phyloP scores from a whole-genome alignment of 2,797 vertebrate species.

The Onychomys leucogaster region DNA sequence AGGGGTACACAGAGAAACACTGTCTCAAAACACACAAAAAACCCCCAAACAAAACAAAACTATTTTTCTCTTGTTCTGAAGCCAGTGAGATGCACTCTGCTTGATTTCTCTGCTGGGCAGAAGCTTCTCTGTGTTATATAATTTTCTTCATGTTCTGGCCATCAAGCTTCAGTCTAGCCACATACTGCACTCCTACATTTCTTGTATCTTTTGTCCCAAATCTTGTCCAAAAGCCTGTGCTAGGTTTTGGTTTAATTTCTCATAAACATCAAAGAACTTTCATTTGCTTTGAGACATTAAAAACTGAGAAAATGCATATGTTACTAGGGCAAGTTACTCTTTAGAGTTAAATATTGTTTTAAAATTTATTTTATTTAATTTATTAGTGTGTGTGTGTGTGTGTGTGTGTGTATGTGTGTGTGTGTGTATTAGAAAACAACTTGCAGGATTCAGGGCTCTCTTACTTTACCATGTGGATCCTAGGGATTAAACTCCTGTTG shows the following conservation, averaged over 20 bases:
- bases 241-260: constrained; percentile 31
- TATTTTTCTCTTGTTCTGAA: not conserved
- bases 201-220: not conserved
- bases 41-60: not conserved
- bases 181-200: not conserved
- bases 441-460: not conserved
- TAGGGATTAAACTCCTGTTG: not conserved
- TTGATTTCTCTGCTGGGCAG: not conserved
- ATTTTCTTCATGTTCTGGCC: not conserved
- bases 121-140: not conserved
- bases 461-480: not conserved
- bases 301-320: constrained; percentile 62
- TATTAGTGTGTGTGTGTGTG: not conserved
- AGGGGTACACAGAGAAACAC: not conserved
- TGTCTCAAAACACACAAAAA: not conserved
- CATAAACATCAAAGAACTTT: constrained; percentile 58
- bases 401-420: not conserved
- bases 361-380: not conserved
- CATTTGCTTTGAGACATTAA: constrained; percentile 58
- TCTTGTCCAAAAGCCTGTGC: not conserved
- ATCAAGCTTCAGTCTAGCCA: not conserved
- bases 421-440: not conserved
- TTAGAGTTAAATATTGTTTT: constrained; percentile 6
- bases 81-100: not conserved
- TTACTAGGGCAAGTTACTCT: constrained; percentile 64